Conservation (phyloP, 2,797 vertebrate species). For the Rhadinocentrus ornatus region DNA sequence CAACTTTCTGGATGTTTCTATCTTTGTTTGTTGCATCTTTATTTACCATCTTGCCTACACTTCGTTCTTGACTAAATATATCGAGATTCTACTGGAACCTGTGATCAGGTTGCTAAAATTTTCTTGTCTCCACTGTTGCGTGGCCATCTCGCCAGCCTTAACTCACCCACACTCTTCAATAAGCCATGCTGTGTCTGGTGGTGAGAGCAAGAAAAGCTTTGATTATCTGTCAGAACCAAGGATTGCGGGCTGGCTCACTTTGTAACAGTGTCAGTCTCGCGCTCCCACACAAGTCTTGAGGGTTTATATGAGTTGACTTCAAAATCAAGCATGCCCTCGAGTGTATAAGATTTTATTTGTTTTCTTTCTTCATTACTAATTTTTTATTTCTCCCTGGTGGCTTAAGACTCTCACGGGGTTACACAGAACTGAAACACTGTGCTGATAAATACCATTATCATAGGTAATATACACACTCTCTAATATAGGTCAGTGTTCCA, state of each 20-base stretch:
- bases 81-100: conserved; percentile 18
- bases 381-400: conserved; percentile 27
- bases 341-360: conserved; percentile 44
- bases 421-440: conserved; percentile 7
- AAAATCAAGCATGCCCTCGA: conserved; percentile 29
- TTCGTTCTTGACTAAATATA: conserved; percentile 9
- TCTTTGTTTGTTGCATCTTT: conserved; percentile 7
- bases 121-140: conserved; percentile 35
- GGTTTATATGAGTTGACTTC: conserved; percentile 31
- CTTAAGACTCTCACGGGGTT: conserved; percentile 21
- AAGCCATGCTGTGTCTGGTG: conserved; percentile 54
- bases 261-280: conserved; percentile 41
- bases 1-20: not conserved
- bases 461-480: not conserved
- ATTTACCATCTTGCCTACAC: not conserved
- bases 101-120: not conserved
- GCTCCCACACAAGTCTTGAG: conserved; percentile 44
- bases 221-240: conserved; percentile 57
- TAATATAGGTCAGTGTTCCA: not conserved
- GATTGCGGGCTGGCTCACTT: conserved; percentile 53
- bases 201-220: conserved; percentile 46
- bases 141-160: conserved; percentile 41
- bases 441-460: conserved; percentile 15
- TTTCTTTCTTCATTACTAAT: conserved; percentile 48
- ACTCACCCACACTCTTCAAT: conserved; percentile 59